Evolutionary conservation across 2,888 invertebrate genomes (phyloP).

Genomic region (Formica aserva): DNA sequence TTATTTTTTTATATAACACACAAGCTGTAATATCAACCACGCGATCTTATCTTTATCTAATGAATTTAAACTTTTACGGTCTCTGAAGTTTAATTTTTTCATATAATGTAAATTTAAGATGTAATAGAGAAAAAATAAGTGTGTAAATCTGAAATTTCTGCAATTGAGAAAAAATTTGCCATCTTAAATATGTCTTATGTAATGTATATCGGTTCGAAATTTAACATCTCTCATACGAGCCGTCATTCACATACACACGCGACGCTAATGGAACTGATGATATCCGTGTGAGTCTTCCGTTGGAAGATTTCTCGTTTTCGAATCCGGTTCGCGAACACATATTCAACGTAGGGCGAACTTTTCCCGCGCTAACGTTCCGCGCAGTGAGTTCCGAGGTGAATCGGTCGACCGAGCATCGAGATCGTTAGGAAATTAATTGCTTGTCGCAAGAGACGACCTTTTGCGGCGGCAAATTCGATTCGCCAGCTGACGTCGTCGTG

Average conservation of each 20-base stretch:
- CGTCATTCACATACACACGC: not conserved
- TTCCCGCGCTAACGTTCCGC: conserved; percentile 20
- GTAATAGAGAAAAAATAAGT: too few species aligned
- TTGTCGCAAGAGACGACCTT: conserved; percentile 32
- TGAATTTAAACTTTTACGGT: not conserved
- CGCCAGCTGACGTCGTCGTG: not conserved
- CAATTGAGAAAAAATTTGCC: not conserved
- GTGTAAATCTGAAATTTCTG: not conserved
- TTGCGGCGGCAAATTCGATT: conserved; percentile 20
- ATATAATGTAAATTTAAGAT: not conserved
- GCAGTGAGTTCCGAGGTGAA: not conserved
- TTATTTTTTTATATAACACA: not conserved
- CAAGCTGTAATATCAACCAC: not conserved
- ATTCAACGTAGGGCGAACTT: not conserved
- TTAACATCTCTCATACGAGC: not conserved
- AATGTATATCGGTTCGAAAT: conserved; percentile 1
- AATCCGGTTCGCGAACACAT: not conserved
- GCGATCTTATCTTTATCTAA: not conserved
- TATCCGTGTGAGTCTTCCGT: not conserved
- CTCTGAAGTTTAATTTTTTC: not conserved
- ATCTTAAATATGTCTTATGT: not conserved
- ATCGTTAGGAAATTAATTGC: conserved; percentile 49
- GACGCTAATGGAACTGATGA: not conserved
- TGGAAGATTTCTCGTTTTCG: not conserved
- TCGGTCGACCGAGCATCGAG: conserved; percentile 2